phyloP scores from a whole-genome alignment of 2,797 vertebrate species.

The Natrix natrix region DNA sequence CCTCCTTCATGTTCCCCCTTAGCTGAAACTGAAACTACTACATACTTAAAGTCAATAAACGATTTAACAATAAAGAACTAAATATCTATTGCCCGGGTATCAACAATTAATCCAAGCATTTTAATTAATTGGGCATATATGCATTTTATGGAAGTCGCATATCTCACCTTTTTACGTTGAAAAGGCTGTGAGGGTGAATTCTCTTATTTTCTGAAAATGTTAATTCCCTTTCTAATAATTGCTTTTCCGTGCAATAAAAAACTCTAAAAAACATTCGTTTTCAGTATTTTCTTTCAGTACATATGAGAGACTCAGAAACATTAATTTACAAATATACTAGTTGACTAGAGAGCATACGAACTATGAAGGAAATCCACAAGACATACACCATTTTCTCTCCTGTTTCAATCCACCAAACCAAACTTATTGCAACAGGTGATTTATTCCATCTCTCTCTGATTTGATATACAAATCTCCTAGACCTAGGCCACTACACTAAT shows the following conservation, averaged over 20 bases:
- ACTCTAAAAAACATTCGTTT: neutral
- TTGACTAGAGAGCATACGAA: neutral
- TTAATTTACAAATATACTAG: neutral
- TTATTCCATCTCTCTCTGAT: neutral
- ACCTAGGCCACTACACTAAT: neutral
- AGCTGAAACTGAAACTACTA: neutral
- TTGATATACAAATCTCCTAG: neutral
- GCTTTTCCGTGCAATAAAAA: neutral
- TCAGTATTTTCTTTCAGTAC: neutral
- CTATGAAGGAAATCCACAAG: neutral
- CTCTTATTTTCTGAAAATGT: neutral
- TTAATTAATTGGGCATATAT: neutral
- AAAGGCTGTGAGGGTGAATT: neutral
- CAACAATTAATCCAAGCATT: neutral
- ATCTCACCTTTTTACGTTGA: neutral
- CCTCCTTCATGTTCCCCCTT: neutral
- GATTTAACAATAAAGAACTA: neutral
- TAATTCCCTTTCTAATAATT: neutral
- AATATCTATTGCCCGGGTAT: neutral
- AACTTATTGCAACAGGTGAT: neutral
- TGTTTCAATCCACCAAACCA: neutral
- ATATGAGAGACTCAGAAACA: neutral
- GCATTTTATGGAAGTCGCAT: neutral
- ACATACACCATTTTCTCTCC: neutral
- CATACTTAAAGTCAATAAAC: neutral